Evolutionary conservation across 2,113 vertebrate genomes (phyloP).

Genomic region (Cygnus buccinator): DNA sequence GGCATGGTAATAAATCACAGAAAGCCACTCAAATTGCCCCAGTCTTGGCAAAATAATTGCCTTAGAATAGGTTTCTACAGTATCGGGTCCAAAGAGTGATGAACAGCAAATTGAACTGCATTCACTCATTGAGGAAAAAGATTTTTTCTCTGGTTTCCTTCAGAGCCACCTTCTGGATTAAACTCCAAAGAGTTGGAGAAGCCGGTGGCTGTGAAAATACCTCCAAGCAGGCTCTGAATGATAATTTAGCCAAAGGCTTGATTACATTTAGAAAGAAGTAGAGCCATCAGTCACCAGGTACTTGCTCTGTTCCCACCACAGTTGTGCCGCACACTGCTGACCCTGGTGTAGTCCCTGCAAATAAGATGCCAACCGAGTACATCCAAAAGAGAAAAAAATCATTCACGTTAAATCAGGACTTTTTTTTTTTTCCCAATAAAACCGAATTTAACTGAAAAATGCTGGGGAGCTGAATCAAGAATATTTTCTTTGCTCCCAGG

Average conservation of each 20-base stretch:
- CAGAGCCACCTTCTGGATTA: not conserved
- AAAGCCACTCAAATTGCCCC: not conserved
- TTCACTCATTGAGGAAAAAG: not conserved
- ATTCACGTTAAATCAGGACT: not conserved
- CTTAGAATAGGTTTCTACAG: not conserved
- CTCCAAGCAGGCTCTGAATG: accelerated
- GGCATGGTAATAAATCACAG: constrained; percentile 10
- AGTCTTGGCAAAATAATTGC: not conserved
- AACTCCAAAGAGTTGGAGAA: not conserved
- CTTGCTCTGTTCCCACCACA: accelerated
- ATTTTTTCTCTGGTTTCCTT: not conserved
- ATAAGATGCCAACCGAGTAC: accelerated
- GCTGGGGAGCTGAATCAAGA: accelerated
- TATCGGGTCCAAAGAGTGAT: not conserved
- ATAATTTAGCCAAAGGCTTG: not conserved
- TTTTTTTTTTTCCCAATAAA: not conserved
- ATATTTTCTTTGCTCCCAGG: not conserved
- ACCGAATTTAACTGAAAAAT: not conserved
- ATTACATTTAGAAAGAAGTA: not conserved
- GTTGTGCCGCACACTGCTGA: accelerated
- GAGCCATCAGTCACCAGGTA: not conserved
- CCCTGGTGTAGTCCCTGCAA: not conserved
- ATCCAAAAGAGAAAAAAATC: not conserved
- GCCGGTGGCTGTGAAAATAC: not conserved
- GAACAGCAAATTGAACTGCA: not conserved